phyloP scores from a whole-genome alignment of 2,797 vertebrate genomes.

The Chelonia mydas region DNA sequence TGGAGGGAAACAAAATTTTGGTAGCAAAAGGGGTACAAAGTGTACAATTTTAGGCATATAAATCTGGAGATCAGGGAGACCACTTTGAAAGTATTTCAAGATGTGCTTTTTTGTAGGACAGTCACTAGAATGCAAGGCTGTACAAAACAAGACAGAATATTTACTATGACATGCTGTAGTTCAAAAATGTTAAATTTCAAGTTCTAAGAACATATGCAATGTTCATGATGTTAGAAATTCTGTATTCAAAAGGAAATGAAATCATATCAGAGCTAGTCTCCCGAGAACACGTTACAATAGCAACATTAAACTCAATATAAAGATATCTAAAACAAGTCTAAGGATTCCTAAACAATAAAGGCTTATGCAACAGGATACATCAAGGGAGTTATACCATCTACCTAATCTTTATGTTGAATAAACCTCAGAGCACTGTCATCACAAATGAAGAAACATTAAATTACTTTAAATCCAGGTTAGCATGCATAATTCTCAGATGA shows the following conservation, averaged over 20 bases:
- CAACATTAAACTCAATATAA: neutral
- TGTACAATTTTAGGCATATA: neutral
- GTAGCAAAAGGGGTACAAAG: neutral
- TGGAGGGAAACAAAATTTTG: neutral
- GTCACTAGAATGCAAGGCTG: neutral
- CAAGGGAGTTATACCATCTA: neutral
- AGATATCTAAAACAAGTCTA: neutral
- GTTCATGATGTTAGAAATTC: neutral
- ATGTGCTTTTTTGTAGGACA: neutral
- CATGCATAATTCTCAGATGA: neutral
- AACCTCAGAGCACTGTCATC: neutral
- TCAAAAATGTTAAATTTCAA: neutral
- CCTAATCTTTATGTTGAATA: neutral
- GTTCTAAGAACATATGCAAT: neutral
- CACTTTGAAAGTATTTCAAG: neutral
- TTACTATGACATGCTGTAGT: neutral
- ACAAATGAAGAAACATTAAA: neutral
- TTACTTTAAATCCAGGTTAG: constrained; percentile 15
- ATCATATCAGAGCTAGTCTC: neutral
- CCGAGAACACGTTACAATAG: neutral
- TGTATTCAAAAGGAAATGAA: neutral
- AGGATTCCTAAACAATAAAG: neutral
- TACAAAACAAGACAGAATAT: neutral
- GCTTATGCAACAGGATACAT: neutral
- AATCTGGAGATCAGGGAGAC: neutral